Evolutionary conservation across 2,113 vertebrate species (phyloP), one percentile per base, ranked within the genome.

Genomic region (Leptobrachium leishanense): DNA sequence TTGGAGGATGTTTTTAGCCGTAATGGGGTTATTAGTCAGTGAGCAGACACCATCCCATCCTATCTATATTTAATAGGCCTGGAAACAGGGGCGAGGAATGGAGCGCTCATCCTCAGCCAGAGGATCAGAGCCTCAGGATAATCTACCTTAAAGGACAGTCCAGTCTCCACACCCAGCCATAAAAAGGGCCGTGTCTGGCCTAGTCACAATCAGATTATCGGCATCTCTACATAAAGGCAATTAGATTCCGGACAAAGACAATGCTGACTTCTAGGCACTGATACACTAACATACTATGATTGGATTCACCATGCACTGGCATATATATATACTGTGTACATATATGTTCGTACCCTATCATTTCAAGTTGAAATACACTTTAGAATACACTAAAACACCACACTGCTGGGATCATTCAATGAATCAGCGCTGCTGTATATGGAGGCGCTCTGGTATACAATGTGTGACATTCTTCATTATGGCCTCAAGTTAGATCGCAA

Each of bases 81-180:
- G 46, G 43, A 66, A 53, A n/a, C 15, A 7, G 20, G 11, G 9
- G n/a, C 9, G 31, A 42, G 42, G 12, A 66, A 68, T 66, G 10
- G 43, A 10, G 1, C 13, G 2, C 12, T 63, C 20, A 67, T 5
- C 43, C 39, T 65, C 41, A 67, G 53, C 46, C 69, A 65, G 50
- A 43, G 68, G 69, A 73, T 68, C 75, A 76, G 73, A 68, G 67
- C 40, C 67, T 86, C 59, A 50, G 71, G 73, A 68, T 66, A 86
- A 85, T 83, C 77, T 74, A 79, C 70, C 0, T 46, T 75, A 75
- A 54, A 73, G 81, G 76, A 82, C 74, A 63, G 55, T 41, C 39
- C 46, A 41, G 78, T n/a, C 78, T 74, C 82, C 75, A 82, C 75
- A 76, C 76, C 64, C 71, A 53, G 46, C 10, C 81, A 85, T 82